phyloP scores from a whole-genome alignment of 1,140 invertebrate species.

The Camponotus vicinus region DNA sequence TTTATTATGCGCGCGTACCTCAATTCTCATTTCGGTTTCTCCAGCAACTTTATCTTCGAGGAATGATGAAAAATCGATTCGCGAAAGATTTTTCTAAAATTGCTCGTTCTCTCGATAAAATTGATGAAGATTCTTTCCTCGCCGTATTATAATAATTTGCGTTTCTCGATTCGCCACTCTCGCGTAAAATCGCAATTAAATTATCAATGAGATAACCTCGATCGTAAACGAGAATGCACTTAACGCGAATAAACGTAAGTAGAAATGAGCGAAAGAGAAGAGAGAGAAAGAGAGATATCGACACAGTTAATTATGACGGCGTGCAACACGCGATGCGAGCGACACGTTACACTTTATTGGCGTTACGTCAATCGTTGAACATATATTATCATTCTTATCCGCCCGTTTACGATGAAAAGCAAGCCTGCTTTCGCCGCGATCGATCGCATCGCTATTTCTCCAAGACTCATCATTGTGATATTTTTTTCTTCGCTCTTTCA shows the following conservation, averaged over 20 bases:
- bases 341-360: constrained; percentile 27
- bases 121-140: background rate
- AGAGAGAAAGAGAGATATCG: constrained; percentile 3
- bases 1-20: background rate
- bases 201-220: background rate
- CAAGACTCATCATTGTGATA: constrained; percentile 1
- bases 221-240: constrained; percentile 28
- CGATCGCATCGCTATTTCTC: background rate
- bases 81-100: background rate
- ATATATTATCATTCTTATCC: constrained; percentile 7
- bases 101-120: background rate
- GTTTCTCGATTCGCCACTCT: background rate
- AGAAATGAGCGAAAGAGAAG: background rate
- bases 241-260: background rate
- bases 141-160: background rate
- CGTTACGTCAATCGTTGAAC: constrained; percentile 55
- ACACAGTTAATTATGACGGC: constrained; percentile 44
- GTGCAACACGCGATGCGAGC: background rate
- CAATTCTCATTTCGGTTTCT: background rate
- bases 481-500: constrained; percentile 1
- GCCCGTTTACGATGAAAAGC: constrained; percentile 9
- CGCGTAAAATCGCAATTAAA: constrained; percentile 7
- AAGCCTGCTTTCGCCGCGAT: constrained; percentile 33
- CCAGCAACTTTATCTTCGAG: background rate
- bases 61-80: background rate